Conservation (phyloP, 23 tunicate species). For the Diplosoma virens region DNA sequence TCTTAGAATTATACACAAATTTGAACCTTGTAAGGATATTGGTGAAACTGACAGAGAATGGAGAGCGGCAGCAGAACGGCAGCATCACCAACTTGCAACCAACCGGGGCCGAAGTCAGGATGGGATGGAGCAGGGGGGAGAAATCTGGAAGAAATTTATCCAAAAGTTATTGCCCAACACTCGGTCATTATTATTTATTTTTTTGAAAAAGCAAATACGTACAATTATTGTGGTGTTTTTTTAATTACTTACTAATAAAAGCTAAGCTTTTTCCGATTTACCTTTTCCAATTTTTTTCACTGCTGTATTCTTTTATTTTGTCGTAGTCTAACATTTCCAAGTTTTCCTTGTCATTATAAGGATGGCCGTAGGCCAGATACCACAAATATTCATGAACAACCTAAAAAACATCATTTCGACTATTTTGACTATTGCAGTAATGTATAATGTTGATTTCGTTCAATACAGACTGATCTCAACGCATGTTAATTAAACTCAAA, state of each 20-base stretch:
- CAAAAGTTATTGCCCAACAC: too few relatives aligned
- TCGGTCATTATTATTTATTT: too few relatives aligned
- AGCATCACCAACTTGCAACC: constrained; percentile 91
- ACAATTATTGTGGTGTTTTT: too few relatives aligned
- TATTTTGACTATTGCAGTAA: too few relatives aligned
- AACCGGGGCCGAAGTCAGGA: constrained; percentile 39
- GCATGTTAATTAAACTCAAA: too few relatives aligned
- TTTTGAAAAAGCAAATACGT: too few relatives aligned
- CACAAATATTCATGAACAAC: constrained; percentile 84
- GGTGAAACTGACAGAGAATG: constrained; percentile 65
- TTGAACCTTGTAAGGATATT: constrained; percentile 39
- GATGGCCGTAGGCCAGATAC: constrained; percentile 93
- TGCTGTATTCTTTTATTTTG: constrained; percentile 31
- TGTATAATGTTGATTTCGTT: too few relatives aligned
- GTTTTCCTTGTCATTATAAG: neutral
- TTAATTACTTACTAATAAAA: neutral
- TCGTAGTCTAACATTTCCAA: constrained; percentile 39
- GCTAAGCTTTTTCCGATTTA: neutral
- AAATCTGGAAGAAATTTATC: constrained; percentile 46
- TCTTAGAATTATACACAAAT: too few relatives aligned
- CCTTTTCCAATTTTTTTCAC: constrained; percentile 72
- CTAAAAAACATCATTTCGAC: constrained; percentile 15
- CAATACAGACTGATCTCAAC: too few relatives aligned
- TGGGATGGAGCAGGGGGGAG: constrained; percentile 77
- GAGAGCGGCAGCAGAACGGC: constrained; percentile 78